Percentiles rank a stretch among this genome's conserved stretches.
phyloP scores from a whole-genome alignment of 2,113 vertebrate genomes.

The Ceyx cyanopectus region DNA sequence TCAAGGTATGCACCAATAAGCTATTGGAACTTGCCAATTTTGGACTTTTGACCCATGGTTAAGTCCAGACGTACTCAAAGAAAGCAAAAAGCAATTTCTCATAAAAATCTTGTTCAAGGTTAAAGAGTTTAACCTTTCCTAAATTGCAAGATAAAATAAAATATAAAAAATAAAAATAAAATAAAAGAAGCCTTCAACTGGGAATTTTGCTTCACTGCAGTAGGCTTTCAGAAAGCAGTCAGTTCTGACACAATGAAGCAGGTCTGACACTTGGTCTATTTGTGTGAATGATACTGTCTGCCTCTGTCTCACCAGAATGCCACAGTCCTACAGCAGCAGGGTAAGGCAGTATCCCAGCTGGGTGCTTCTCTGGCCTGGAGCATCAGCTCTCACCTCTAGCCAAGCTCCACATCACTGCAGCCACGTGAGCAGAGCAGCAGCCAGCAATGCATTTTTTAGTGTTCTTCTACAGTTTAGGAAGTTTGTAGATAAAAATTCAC shows the following conservation, averaged over 20 bases:
- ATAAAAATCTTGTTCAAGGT: background rate
- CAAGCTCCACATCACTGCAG: background rate
- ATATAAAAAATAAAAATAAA: too few relatives aligned
- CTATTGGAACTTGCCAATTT: background rate
- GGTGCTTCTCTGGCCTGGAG: background rate
- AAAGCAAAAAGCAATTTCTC: background rate
- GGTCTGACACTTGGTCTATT: background rate
- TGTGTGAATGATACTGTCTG: background rate
- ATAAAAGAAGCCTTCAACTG: background rate
- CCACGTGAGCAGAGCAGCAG: background rate
- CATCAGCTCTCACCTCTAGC: background rate
- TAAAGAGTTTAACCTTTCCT: background rate
- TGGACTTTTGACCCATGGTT: background rate
- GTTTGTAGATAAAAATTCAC: background rate
- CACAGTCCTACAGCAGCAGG: background rate
- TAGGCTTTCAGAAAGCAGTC: background rate
- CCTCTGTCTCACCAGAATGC: too few relatives aligned
- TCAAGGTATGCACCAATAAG: background rate
- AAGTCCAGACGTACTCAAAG: background rate
- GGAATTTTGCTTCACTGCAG: background rate
- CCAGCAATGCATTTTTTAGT: background rate
- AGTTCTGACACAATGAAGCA: background rate
- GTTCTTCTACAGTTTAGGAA: background rate
- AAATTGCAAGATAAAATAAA: background rate
- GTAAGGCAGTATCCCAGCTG: background rate